Evolutionary conservation across 2,888 invertebrate genomes (phyloP), one percentile per base, ranked within the genome.

Genomic region (Micropterix aruncella): DNA sequence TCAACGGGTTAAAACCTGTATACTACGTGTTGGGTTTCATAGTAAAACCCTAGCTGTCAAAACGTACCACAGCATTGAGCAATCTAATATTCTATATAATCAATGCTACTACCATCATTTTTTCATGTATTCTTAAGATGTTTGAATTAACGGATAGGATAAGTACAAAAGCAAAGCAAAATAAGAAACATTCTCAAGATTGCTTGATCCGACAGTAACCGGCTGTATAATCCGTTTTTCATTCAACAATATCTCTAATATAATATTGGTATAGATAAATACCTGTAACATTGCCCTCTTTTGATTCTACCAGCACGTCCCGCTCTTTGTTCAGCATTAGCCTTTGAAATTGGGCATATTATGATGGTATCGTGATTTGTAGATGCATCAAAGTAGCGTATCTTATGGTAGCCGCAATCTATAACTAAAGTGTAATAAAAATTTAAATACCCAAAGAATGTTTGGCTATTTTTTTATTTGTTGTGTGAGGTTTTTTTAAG

Each of bases 371-470:
- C 89, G 1, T 90, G 86, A 12, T 87, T 86, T 7, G 88, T 80
- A 2, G 81, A 74, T 0, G 85, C 77, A 55, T 92, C 88, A 60
- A 86, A 94, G 75, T 89, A 93, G 16, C 88, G 83, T 52, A 95
- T 62, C 68, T 96, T 97, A 42, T 94, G 92, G 67, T 93, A 99
- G 1, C 97, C 97, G 60, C 91, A 80, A 62, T 99, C 99, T 44
- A 97, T 80, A 43, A 96, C 94, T 90, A 60, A n/a, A n/a, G n/a
- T n/a, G n/a, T n/a, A n/a, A n/a, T n/a, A n/a, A n/a, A n/a, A n/a
- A n/a, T n/a, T n/a, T n/a, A n/a, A n/a, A n/a, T n/a, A n/a, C n/a
- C n/a, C n/a, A n/a, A n/a, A n/a, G n/a, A n/a, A n/a, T n/a, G n/a
- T n/a, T n/a, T n/a, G n/a, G n/a, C n/a, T n/a, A n/a, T n/a, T n/a